Evolutionary conservation across 2,888 invertebrate genomes (phyloP).

Genomic region (Cryptocheilus praepositus): DNA sequence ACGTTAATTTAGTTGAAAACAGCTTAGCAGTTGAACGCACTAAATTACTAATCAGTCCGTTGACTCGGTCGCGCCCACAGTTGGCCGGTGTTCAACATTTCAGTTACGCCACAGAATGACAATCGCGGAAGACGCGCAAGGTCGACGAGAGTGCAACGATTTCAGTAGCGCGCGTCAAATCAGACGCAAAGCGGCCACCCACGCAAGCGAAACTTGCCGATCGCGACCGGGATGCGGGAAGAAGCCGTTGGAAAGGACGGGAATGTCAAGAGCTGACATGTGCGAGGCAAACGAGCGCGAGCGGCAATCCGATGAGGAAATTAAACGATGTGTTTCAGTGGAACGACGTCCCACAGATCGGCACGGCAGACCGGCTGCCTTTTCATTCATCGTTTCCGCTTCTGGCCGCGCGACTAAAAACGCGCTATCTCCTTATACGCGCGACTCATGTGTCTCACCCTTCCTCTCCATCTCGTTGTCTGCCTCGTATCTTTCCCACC

Average conservation of each 20-base stretch:
- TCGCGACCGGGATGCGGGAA: conserved; percentile 9
- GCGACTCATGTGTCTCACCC: background rate
- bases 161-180: conserved; percentile 31
- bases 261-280: conserved; percentile 29
- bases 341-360: conserved; percentile 58
- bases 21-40: no score
- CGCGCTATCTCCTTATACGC: conserved; percentile 57
- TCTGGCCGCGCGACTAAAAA: conserved; percentile 48
- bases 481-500: background rate
- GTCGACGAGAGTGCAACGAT: conserved; percentile 16
- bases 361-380: conserved; percentile 22
- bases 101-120: background rate
- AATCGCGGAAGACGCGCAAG: conserved; percentile 28
- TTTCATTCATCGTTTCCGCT: conserved; percentile 62
- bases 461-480: no score
- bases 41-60: no score
- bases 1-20: no score
- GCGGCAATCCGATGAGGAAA: conserved; percentile 21
- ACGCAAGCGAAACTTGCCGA: background rate
- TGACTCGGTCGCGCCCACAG: no score
- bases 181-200: background rate
- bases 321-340: conserved; percentile 55
- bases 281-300: conserved; percentile 18
- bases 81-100: no score
- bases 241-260: conserved; percentile 33